These are phyloP conservation scores for Semaprochilodus insignis DNA, from an alignment of 2,797 vertebrate genomes.

Conservation along the genomic window DNA sequence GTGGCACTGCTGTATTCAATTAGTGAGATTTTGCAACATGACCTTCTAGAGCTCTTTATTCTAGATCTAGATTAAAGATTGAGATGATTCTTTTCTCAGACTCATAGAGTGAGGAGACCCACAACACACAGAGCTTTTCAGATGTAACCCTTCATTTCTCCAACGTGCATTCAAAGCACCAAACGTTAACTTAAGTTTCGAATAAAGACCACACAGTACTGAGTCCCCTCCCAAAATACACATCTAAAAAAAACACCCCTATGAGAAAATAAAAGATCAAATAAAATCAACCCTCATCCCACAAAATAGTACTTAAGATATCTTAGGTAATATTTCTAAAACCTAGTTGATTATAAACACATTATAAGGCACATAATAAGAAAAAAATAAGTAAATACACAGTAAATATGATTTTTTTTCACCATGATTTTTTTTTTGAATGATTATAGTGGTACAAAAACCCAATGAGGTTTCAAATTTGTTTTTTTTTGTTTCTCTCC, in stretches of 20 bases:
- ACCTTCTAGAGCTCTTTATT: not conserved
- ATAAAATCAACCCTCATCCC: conserved; percentile 68
- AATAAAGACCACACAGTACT: conserved; percentile 73
- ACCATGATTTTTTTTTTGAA: conserved; percentile 77
- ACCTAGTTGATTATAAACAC: conserved; percentile 82
- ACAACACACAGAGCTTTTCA: conserved; percentile 58
- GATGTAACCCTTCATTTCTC: conserved; percentile 59
- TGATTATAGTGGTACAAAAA: conserved; percentile 85
- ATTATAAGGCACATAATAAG: conserved; percentile 89
- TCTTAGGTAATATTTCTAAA: conserved; percentile 79
- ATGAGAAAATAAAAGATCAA: conserved; percentile 54
- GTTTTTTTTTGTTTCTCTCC: conserved; percentile 69
- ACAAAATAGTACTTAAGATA: conserved; percentile 78
- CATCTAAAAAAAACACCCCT: conserved; percentile 70
- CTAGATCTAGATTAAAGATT: not conserved
- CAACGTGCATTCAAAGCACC: conserved; percentile 72
- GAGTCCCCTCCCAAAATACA: conserved; percentile 70
- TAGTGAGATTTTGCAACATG: not conserved
- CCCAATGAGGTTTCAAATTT: conserved; percentile 75
- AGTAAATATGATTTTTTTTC: conserved; percentile 78
- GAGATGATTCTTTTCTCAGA: not conserved
- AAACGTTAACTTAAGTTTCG: conserved; percentile 64
- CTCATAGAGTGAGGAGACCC: conserved; percentile 43
- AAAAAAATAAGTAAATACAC: conserved; percentile 82
- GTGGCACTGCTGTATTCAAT: not conserved